Evolutionary conservation across 2,797 vertebrate genomes (phyloP).

Genomic region (Galagoides demidoff): DNA sequence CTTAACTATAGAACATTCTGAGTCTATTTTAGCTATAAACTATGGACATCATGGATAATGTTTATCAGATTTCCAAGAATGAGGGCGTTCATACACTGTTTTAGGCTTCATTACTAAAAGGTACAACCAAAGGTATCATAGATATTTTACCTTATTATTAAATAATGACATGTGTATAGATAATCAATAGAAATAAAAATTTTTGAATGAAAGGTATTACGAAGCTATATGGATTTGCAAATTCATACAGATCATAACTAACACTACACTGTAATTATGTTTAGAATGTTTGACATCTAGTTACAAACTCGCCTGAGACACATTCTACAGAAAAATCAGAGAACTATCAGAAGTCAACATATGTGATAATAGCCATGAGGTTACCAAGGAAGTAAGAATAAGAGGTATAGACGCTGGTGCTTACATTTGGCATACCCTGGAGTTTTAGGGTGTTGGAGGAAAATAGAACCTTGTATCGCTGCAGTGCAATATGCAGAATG

Average conservation of each 20-base stretch:
- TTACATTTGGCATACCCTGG: neutral
- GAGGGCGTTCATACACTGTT: neutral
- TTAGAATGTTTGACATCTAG: neutral
- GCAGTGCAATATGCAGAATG: neutral
- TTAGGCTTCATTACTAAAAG: neutral
- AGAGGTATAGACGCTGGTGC: neutral
- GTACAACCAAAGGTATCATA: neutral
- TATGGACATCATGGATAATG: neutral
- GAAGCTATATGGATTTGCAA: neutral
- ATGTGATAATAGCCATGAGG: neutral
- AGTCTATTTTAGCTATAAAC: neutral
- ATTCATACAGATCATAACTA: neutral
- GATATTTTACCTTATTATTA: neutral
- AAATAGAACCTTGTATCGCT: neutral
- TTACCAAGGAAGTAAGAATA: neutral
- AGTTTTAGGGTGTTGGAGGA: neutral
- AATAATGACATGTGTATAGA: neutral
- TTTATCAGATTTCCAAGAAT: neutral
- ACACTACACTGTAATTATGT: neutral
- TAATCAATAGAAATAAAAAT: conserved; percentile 40
- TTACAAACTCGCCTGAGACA: neutral
- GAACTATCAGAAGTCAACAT: neutral
- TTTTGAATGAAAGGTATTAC: neutral
- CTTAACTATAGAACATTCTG: neutral
- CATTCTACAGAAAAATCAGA: neutral